Conservation (phyloP, 2,888 invertebrate species). For the Drosophila robusta region DNA sequence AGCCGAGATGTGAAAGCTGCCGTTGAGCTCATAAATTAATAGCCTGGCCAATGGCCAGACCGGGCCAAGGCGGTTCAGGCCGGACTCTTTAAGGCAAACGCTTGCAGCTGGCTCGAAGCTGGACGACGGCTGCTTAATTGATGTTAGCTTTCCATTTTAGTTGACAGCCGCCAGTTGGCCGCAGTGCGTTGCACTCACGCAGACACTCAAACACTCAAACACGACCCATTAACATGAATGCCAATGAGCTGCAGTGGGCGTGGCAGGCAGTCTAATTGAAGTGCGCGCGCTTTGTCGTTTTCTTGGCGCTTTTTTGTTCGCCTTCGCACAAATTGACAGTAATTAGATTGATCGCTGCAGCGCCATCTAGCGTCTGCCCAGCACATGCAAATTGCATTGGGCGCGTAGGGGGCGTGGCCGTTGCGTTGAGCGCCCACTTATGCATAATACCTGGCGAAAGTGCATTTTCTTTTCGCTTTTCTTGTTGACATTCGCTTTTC, state of each 20-base stretch:
- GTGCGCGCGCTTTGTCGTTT: conserved; percentile 33
- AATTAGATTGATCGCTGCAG: conserved; percentile 75
- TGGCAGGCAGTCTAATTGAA: conserved; percentile 54
- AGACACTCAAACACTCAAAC: background rate
- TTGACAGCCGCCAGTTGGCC: conserved; percentile 60
- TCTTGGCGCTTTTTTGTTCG: background rate
- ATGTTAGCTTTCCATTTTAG: conserved; percentile 80
- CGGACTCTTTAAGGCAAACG: conserved; percentile 18
- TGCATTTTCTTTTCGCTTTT: conserved; percentile 55
- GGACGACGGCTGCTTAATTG: conserved; percentile 59
- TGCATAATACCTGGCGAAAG: conserved; percentile 71
- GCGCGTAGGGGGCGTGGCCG: conserved; percentile 50
- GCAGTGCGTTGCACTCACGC: conserved; percentile 50
- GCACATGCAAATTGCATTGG: conserved; percentile 56
- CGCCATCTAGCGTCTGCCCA: conserved; percentile 37
- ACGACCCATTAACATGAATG: conserved; percentile 57
- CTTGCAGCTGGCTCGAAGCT: conserved; percentile 43
- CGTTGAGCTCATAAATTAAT: conserved; percentile 74
- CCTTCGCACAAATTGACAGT: conserved; percentile 66
- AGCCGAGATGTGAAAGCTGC: conserved; percentile 58
- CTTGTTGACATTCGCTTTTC: conserved; percentile 51
- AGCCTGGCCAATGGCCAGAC: conserved; percentile 25
- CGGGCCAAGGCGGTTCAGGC: conserved; percentile 16
- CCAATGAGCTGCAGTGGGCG: conserved; percentile 20
- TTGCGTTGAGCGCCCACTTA: conserved; percentile 32